These are phyloP conservation scores for Lycopodina hypogea DNA, from an alignment of 37 sponge, comb jelly and placozoan species.

Conservation along the genomic window DNA sequence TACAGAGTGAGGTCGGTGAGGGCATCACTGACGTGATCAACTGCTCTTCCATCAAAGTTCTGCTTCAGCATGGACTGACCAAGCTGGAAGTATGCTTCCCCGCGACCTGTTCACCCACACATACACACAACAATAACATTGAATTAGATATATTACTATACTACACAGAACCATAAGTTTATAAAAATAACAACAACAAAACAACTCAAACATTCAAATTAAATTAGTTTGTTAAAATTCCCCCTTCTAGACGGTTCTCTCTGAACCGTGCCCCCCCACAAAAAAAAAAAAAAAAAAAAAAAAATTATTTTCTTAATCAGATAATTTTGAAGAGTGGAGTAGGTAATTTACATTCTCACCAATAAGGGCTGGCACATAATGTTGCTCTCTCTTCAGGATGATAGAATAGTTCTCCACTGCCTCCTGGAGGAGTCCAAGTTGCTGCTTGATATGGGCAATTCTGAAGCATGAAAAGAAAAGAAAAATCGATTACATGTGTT, in stretches of 20 bases:
- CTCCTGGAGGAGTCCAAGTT: conserved; percentile 37
- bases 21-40: conserved; percentile 45
- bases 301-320: too few species aligned
- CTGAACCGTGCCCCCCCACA: conserved; percentile 53
- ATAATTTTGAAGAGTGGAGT: too few species aligned
- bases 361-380: conserved; percentile 77
- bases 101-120: conserved; percentile 37
- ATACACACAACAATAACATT: background rate
- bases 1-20: conserved; percentile 55
- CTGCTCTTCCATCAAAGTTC: conserved; percentile 66
- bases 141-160: background rate
- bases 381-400: conserved; percentile 39
- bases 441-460: conserved; percentile 59
- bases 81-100: conserved; percentile 30
- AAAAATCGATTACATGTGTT: background rate
- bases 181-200: too few species aligned
- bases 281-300: too few species aligned
- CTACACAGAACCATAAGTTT: too few species aligned
- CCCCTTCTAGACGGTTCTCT: conserved; percentile 7
- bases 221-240: too few species aligned
- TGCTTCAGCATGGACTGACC: conserved; percentile 31
- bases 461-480: conserved; percentile 1
- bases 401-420: conserved; percentile 59
- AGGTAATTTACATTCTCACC: conserved; percentile 56
- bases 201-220: too few species aligned